Evolutionary conservation across 2,113 vertebrate species (phyloP), one percentile per base, ranked within the genome.

Genomic region (Trogon melanurus): DNA sequence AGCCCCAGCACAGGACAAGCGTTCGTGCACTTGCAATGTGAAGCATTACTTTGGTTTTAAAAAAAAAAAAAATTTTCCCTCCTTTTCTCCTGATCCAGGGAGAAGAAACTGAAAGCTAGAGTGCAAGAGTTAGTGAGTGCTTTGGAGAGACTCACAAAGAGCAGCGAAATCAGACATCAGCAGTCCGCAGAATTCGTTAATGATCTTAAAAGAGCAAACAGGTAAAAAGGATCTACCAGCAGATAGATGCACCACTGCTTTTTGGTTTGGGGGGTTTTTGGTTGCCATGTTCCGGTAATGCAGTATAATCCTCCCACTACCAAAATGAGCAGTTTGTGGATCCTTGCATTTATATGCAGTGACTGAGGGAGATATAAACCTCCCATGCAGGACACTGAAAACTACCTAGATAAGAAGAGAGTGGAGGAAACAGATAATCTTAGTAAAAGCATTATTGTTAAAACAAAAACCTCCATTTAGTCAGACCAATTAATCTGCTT

Each of bases 151-250:
- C 98, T 99, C 53, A 99, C 98, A 0, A 99, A 99, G 90, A 99
- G 98, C 98, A 99, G 98, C 45, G 99, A 99, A 94, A 98, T 98
- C 86, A 96, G 98, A 78, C 98, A 99, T 92, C 98, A 99, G 96
- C 98, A 99, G 58, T 99, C 98, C 6, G 98, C 98, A 7, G 99
- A 99, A 95, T 99, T 99, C 50, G 98, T 99, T 29, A 99, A 98
- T 70, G 99, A 99, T 95, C 97, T 99, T 25, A 99, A 99, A 95
- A 96, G 98, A 80, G 99, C 98, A 41, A 99, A 99, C 98, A 99
- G 98, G 98, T 99, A 97, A 97, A 97, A 97, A 71, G 41, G 8
- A 45, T n/a, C 32, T 44, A 44, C n/a, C 21, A 44, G 16, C 74
- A 73, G 58, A 27, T n/a, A 25, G 16, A 23, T 38, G 13, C 9